A percentile compares a stretch with the other conserved stretches of the same genome.
Evolutionary conservation across 64 coral and sea anemone genomes (phyloP).

Genomic region (Actinia tenebrosa): DNA sequence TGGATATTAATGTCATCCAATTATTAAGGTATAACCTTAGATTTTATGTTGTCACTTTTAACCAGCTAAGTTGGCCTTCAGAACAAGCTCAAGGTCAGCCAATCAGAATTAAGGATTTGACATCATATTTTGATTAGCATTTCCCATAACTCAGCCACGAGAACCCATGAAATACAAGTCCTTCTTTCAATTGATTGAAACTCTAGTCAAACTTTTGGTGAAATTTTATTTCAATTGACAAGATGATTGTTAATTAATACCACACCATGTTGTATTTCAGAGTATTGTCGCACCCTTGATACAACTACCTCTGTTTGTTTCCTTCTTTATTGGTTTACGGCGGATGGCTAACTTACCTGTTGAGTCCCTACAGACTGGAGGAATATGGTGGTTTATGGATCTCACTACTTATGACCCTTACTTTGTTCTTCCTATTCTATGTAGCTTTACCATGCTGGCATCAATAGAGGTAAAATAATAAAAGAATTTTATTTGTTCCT

Average conservation of each 20-base stretch:
- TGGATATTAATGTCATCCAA: too few species aligned
- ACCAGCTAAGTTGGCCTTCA: too few species aligned
- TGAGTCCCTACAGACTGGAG: slow-evolving; percentile 77
- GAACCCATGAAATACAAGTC: too few species aligned
- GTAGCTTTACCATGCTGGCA: slow-evolving; percentile 92
- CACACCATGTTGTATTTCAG: slow-evolving; percentile 53
- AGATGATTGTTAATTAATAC: neutral
- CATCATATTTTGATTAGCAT: too few species aligned
- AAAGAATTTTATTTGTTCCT: neutral
- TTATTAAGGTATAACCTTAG: too few species aligned
- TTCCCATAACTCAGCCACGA: too few species aligned
- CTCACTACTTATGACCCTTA: slow-evolving; percentile 86
- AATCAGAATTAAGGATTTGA: too few species aligned
- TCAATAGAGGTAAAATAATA: slow-evolving; percentile 75
- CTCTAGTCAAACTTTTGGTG: too few species aligned
- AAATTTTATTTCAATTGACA: too few species aligned
- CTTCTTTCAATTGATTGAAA: too few species aligned
- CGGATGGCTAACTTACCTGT: slow-evolving; percentile 90
- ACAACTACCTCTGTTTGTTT: slow-evolving; percentile 87
- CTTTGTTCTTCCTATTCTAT: slow-evolving; percentile 78
- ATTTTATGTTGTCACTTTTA: too few species aligned
- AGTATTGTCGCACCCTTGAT: slow-evolving; percentile 67
- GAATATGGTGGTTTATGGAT: slow-evolving; percentile 80
- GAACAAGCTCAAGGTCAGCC: too few species aligned
- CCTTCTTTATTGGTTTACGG: slow-evolving; percentile 87